These are phyloP conservation scores for Drosophila repletoides DNA, from an alignment of 1,140 invertebrate species.

Conservation along the genomic window DNA sequence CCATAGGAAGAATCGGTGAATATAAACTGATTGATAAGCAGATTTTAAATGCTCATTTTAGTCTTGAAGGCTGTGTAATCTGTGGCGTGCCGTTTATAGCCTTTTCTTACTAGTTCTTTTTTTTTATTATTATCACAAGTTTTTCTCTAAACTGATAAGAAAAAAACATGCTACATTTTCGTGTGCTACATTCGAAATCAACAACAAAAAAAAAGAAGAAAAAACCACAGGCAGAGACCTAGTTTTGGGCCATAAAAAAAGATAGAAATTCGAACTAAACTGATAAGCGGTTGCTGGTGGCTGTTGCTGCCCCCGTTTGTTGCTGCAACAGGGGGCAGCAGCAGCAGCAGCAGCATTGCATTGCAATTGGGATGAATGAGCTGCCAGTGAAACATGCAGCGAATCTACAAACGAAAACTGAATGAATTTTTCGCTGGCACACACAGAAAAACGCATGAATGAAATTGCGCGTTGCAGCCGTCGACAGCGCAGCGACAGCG, in stretches of 20 bases:
- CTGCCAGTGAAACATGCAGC: constrained; percentile 49
- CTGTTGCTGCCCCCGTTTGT: not conserved
- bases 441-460: constrained; percentile 69
- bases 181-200: not conserved
- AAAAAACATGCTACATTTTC: constrained; percentile 9
- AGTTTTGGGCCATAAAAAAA: too few relatives aligned
- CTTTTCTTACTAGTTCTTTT: not conserved
- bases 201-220: not conserved
- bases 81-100: too few relatives aligned
- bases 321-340: too few relatives aligned
- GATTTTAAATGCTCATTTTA: too few relatives aligned
- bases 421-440: constrained; percentile 64
- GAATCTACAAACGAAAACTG: constrained; percentile 41
- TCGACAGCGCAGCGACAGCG: constrained; percentile 9
- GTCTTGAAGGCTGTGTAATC: too few relatives aligned
- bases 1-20: too few relatives aligned
- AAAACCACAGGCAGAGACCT: too few relatives aligned
- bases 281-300: constrained; percentile 22
- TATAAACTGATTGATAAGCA: too few relatives aligned
- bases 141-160: too few relatives aligned
- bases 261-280: not conserved
- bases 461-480: constrained; percentile 66
- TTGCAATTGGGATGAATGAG: constrained; percentile 57
- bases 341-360: too few relatives aligned
- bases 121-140: not conserved